Conservation (phyloP, 2,797 vertebrate genomes). For the Sebastes steindachneri region DNA sequence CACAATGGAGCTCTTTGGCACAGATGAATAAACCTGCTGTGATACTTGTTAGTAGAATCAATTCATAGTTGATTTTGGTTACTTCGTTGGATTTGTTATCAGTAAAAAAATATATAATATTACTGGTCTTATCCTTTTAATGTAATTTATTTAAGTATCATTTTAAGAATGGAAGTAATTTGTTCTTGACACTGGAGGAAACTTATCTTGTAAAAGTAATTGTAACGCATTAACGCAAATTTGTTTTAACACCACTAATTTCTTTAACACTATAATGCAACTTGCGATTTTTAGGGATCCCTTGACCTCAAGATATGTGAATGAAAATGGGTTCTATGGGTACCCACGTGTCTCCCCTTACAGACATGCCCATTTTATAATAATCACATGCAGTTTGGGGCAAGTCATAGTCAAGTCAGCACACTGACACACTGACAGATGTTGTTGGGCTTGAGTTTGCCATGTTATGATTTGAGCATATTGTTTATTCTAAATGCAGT, state of each 20-base stretch:
- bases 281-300: too few species aligned
- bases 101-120: not conserved
- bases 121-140: not conserved
- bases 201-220: not conserved
- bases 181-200: not conserved
- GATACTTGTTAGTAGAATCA: not conserved
- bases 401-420: too few species aligned
- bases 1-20: not conserved
- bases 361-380: too few species aligned
- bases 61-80: not conserved
- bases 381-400: rapidly evolving
- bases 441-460: rapidly evolving
- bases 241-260: too few species aligned
- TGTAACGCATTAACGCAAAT: too few species aligned
- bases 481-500: too few species aligned
- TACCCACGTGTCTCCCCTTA: too few species aligned
- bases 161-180: not conserved
- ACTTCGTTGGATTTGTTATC: not conserved
- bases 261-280: too few species aligned
- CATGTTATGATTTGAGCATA: too few species aligned
- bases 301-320: too few species aligned
- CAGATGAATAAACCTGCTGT: not conserved
- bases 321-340: too few species aligned
- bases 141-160: not conserved
- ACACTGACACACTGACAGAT: too few species aligned